Evolutionary conservation across 2,113 vertebrate species (phyloP).

Genomic region (Cheirogaleus medius): DNA sequence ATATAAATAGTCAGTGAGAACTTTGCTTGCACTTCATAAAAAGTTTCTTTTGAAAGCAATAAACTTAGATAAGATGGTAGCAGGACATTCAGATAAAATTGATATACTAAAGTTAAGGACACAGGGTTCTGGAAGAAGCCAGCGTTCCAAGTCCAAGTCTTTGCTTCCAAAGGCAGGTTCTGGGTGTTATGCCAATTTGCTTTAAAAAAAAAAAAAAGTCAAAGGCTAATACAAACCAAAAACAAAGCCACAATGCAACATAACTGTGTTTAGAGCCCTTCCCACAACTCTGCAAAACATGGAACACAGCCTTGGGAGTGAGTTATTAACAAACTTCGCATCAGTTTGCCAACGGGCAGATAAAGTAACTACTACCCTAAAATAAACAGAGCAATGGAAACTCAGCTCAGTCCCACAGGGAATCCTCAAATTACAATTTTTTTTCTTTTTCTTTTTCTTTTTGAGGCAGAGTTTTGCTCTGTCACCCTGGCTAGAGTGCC

Average conservation of each 20-base stretch:
- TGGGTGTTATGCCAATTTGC: constrained; percentile 62
- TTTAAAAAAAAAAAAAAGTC: neutral
- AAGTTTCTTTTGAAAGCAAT: constrained; percentile 50
- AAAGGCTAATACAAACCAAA: constrained; percentile 49
- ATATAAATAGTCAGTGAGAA: neutral
- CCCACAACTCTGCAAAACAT: neutral
- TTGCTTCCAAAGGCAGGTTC: constrained; percentile 59
- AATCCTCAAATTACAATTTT: neutral
- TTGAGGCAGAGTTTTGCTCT: too few species aligned
- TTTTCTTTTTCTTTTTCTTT: too few species aligned
- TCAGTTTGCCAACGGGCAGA: neutral
- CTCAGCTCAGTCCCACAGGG: neutral
- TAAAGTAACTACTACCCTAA: neutral
- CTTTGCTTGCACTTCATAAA: neutral
- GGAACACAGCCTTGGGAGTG: neutral
- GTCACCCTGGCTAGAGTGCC: too few species aligned
- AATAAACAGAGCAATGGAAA: constrained; percentile 19
- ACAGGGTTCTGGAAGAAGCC: constrained; percentile 41
- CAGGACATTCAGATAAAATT: constrained; percentile 25
- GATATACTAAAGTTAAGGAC: constrained; percentile 35
- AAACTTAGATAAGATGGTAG: constrained; percentile 38
- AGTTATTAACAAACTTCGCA: neutral
- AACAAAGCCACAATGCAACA: constrained; percentile 1
- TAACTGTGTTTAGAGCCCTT: neutral
- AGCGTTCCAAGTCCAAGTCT: constrained; percentile 36